A percentile compares a stretch with the other conserved stretches of the same genome.
Evolutionary conservation across 2,113 vertebrate genomes (phyloP).

Genomic region (Phylloscopus trochilus): DNA sequence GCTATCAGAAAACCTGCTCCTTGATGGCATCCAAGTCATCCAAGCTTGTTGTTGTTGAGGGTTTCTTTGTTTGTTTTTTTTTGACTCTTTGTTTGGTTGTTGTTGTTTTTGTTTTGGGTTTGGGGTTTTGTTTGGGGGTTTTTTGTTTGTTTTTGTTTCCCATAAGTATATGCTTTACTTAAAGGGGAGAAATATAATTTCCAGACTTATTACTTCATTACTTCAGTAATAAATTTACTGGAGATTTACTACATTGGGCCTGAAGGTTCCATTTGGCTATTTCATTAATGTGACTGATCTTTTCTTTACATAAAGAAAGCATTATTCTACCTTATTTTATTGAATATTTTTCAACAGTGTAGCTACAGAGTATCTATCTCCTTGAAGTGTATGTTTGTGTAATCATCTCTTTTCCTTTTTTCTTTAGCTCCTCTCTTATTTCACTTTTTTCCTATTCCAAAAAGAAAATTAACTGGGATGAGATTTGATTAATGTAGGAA

Average conservation of each 20-base stretch:
- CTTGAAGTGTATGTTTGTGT: slow-evolving; percentile 34
- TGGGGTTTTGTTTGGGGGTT: neutral
- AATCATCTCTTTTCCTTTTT: neutral
- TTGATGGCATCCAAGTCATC: neutral
- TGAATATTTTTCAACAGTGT: neutral
- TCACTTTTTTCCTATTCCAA: slow-evolving; percentile 33
- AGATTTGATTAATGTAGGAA: slow-evolving; percentile 47
- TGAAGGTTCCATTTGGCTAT: slow-evolving; percentile 46
- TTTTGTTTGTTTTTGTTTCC: neutral
- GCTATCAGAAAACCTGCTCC: neutral
- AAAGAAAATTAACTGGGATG: slow-evolving; percentile 4
- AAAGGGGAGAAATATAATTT: neutral
- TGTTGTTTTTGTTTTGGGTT: too few species aligned
- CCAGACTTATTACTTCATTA: neutral
- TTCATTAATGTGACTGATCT: slow-evolving; percentile 19
- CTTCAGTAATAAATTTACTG: slow-evolving; percentile 17
- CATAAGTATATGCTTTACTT: neutral
- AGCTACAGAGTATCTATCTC: neutral
- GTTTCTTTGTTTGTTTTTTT: neutral
- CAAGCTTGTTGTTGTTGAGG: neutral
- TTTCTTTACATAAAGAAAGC: slow-evolving; percentile 27
- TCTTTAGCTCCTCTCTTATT: neutral
- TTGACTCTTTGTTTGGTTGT: too few species aligned
- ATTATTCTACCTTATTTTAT: slow-evolving; percentile 13
- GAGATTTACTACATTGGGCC: slow-evolving; percentile 20